Percentiles rank a stretch among this genome's conserved stretches.
Evolutionary conservation across 1,140 invertebrate species (phyloP).

Genomic region (Drosophila parabipectinata): DNA sequence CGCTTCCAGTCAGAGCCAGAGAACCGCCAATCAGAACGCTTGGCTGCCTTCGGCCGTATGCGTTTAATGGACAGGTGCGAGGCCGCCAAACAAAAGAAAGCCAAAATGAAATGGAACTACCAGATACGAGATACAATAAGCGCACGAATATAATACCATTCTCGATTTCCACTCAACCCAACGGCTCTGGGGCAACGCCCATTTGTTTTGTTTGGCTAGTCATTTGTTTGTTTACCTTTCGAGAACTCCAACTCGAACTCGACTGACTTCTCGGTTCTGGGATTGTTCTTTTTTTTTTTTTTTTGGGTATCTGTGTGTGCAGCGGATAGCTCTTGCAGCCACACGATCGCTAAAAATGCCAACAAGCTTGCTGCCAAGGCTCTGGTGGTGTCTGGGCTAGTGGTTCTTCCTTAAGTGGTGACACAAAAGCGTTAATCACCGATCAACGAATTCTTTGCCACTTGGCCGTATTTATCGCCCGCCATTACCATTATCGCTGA

Average conservation of each 20-base stretch:
- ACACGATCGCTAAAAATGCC: slow-evolving; percentile 29
- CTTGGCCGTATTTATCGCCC: slow-evolving; percentile 34
- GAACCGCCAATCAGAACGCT: slow-evolving; percentile 49
- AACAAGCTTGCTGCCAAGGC: neutral
- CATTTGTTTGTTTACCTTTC: slow-evolving; percentile 75
- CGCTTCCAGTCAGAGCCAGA: slow-evolving; percentile 46
- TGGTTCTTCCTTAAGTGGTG: slow-evolving; percentile 29
- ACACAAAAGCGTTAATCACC: slow-evolving; percentile 39
- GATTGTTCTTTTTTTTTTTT: neutral
- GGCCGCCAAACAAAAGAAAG: slow-evolving; percentile 67
- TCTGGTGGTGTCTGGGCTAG: neutral
- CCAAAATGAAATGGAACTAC: slow-evolving; percentile 73
- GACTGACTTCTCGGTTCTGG: slow-evolving; percentile 33
- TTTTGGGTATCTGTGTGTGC: slow-evolving; percentile 8
- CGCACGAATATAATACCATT: slow-evolving; percentile 19
- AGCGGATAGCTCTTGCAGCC: neutral
- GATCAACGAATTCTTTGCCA: slow-evolving; percentile 37
- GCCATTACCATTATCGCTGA: slow-evolving; percentile 33
- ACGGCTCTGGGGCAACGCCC: slow-evolving; percentile 53
- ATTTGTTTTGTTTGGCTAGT: slow-evolving; percentile 76
- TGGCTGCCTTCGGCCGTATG: slow-evolving; percentile 31
- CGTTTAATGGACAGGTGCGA: slow-evolving; percentile 69
- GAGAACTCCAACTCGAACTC: slow-evolving; percentile 12
- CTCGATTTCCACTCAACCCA: slow-evolving; percentile 27
- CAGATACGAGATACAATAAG: slow-evolving; percentile 3